phyloP scores from a whole-genome alignment of 2,797 vertebrate species.

The Choloepus didactylus region DNA sequence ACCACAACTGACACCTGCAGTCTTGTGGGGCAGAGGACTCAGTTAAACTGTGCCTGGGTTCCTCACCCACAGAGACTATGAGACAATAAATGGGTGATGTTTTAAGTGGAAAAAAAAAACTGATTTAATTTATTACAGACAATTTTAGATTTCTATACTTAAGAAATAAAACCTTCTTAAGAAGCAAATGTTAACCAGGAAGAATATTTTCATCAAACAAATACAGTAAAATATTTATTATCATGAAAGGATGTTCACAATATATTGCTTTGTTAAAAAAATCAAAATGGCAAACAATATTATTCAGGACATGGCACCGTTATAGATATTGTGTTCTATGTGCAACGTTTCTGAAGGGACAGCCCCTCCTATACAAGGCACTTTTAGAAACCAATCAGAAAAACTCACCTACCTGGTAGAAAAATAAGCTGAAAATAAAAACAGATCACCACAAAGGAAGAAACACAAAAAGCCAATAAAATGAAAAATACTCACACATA shows the following conservation, averaged over 20 bases:
- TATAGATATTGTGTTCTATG: no score
- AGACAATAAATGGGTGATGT: no score
- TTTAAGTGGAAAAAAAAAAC: neutral
- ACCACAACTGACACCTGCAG: no score
- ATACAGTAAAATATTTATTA: no score
- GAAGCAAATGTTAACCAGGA: slow-evolving; percentile 39
- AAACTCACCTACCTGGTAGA: neutral
- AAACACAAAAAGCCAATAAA: neutral
- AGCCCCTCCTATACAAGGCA: neutral
- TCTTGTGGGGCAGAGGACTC: no score
- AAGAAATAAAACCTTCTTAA: slow-evolving; percentile 19
- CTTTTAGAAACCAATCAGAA: neutral
- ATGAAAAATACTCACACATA: neutral
- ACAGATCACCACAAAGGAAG: neutral
- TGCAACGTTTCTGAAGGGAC: no score
- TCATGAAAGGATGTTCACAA: no score
- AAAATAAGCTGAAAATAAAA: neutral
- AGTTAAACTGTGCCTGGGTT: no score
- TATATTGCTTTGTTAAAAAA: no score
- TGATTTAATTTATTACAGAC: neutral
- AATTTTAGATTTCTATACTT: slow-evolving; percentile 30
- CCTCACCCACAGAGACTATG: no score
- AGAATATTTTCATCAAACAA: neutral
- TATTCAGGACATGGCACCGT: no score
- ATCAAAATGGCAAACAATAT: no score